phyloP scores from a whole-genome alignment of 2,113 vertebrate genomes.

The Poeciliopsis prolifica region DNA sequence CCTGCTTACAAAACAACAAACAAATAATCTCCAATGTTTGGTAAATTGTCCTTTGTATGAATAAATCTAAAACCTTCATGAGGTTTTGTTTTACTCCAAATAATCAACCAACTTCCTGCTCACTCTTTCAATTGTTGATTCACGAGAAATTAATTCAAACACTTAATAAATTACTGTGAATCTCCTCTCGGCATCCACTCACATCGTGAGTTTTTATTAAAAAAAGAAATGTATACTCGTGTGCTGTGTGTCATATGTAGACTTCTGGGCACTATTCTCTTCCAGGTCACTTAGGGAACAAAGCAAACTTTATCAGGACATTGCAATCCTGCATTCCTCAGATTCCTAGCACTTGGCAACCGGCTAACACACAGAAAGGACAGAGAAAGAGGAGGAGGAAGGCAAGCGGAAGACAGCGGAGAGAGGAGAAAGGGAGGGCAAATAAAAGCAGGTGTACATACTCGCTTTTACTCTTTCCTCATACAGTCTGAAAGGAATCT shows the following conservation, averaged over 20 bases:
- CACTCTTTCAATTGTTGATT: background rate
- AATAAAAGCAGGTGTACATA: constrained; percentile 43
- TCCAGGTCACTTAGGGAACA: constrained; percentile 91
- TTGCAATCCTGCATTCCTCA: constrained; percentile 91
- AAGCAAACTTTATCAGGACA: constrained; percentile 96
- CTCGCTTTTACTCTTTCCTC: constrained; percentile 4
- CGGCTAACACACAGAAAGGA: constrained; percentile 71
- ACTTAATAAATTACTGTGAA: background rate
- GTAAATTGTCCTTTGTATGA: background rate
- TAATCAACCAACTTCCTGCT: background rate
- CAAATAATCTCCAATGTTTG: background rate
- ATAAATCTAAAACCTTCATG: background rate
- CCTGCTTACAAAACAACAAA: too few species aligned
- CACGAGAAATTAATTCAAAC: background rate
- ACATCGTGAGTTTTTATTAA: background rate
- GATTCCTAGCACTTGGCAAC: constrained; percentile 93
- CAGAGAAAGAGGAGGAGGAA: constrained; percentile 22
- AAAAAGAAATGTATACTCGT: constrained; percentile 19
- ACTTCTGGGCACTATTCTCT: constrained; percentile 34
- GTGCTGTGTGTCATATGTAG: constrained; percentile 6
- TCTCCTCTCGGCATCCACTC: constrained; percentile 1
- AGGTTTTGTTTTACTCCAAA: background rate
- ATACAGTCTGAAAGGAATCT: constrained; percentile 23
- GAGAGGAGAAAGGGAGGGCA: constrained; percentile 10
- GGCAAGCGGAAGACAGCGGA: constrained; percentile 33